phyloP scores from a whole-genome alignment of 2,113 vertebrate genomes.

The Macquaria australasica region DNA sequence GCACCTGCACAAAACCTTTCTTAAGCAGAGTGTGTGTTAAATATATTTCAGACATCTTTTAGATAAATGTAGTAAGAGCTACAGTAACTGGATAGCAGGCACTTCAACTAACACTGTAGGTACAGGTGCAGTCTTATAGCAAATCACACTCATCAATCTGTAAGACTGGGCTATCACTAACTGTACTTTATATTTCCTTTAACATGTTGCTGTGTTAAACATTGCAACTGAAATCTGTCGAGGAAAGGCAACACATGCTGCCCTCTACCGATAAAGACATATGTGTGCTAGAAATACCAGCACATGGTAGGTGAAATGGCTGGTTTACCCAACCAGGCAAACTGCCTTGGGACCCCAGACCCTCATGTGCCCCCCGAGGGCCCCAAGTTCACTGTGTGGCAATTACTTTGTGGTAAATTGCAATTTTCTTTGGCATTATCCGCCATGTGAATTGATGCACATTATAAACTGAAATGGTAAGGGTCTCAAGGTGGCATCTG shows the following conservation, averaged over 20 bases:
- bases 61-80: neutral
- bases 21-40: neutral
- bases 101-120: neutral
- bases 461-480: no score
- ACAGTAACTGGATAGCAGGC: neutral
- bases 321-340: neutral
- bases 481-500: no score
- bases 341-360: neutral
- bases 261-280: slow-evolving; percentile 6
- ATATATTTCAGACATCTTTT: neutral
- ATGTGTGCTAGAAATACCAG: neutral
- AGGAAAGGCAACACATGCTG: slow-evolving; percentile 2
- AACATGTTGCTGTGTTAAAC: neutral
- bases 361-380: no score
- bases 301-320: neutral
- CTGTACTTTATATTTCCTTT: neutral
- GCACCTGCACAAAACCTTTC: slow-evolving; percentile 47
- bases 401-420: no score
- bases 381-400: no score
- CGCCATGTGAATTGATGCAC: no score
- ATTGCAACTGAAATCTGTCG: neutral
- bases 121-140: no score
- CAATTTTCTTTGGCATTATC: no score
- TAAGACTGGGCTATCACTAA: neutral
- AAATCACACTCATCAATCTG: neutral